Evolutionary conservation across 1,140 invertebrate genomes (phyloP), one percentile per base, ranked within the genome.

Genomic region (Vollenhovia emeryi): DNA sequence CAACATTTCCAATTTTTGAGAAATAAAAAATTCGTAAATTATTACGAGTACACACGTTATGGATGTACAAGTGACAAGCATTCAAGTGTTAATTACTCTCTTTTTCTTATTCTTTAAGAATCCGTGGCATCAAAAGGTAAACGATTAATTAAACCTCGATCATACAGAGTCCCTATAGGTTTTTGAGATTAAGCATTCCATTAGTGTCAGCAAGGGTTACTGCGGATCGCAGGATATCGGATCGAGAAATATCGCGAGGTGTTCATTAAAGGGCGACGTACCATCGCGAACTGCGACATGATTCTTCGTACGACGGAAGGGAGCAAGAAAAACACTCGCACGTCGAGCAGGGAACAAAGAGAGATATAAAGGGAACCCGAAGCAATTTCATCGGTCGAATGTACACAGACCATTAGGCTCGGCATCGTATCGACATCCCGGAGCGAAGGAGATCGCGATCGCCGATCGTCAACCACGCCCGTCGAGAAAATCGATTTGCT

Each of bases 401-500:
- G 78, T 82, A 82, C 78, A 82, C 78, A 82, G 78, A 71, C 36
- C 60, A 62, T 43, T 66, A 52, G 71, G 69, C 21, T 78, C 27
- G 36, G 50, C 62, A 84, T 85, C 55, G 45, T 75, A 82, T 88
- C 82, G 87, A 88, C 78, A 82, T 89, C 82, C 57, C 52, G 43
- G 45, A 33, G 13, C 59, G 21, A 24, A 68, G 55, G 52, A 57
- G 75, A 89, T 86, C 88, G 50, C 87, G 64, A 80, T 75, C 30
- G 43, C 24, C 45, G 60, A 36, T 55, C 43, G 75, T 80, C 84
- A 79, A 60, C 88, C 88, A 90, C 88, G 86, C 88, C 88, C 71
- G 68, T 66, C n/a, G 66, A 86, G 73, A 80, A 90, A 90, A 90
- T 90, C 89, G 86, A 90, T 90, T 90, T 73, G 59, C 86, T 78